Conservation (phyloP, 2,797 vertebrate genomes). For the Poeciliopsis turneri region DNA sequence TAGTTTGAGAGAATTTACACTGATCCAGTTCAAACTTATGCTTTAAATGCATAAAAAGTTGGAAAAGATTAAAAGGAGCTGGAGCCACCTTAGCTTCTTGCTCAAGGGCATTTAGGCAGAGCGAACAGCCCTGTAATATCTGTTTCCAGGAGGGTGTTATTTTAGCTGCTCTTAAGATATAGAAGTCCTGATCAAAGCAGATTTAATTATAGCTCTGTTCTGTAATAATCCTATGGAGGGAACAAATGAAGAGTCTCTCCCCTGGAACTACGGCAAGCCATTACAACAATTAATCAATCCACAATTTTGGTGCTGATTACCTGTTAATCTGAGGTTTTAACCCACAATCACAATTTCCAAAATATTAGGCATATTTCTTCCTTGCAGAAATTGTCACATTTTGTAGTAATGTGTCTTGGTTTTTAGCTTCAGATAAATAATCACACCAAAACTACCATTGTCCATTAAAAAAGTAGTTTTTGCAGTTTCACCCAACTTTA, state of each 20-base stretch:
- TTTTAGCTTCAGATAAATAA: background rate
- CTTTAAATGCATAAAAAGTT: background rate
- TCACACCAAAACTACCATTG: background rate
- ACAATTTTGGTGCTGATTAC: background rate
- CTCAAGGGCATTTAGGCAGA: constrained; percentile 13
- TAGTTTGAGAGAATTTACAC: background rate
- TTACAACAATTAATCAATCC: background rate
- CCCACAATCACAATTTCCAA: background rate
- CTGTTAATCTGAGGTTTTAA: background rate
- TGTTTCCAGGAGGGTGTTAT: background rate
- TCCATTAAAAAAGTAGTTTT: background rate
- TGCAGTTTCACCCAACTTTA: background rate
- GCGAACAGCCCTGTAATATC: background rate
- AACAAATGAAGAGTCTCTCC: background rate
- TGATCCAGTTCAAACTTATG: too few relatives aligned
- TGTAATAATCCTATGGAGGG: constrained; percentile 36
- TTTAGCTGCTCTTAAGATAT: background rate
- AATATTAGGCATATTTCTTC: background rate
- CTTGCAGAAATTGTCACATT: background rate
- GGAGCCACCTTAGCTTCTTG: background rate
- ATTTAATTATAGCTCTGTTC: constrained; percentile 18
- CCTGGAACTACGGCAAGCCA: background rate
- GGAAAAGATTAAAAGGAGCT: constrained; percentile 10
- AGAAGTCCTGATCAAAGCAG: constrained; percentile 12
- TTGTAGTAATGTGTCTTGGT: background rate